Percentiles rank a stretch among this genome's conserved stretches.
Conservation (phyloP, 2,797 vertebrate species). For the Taenioides sp. region DNA sequence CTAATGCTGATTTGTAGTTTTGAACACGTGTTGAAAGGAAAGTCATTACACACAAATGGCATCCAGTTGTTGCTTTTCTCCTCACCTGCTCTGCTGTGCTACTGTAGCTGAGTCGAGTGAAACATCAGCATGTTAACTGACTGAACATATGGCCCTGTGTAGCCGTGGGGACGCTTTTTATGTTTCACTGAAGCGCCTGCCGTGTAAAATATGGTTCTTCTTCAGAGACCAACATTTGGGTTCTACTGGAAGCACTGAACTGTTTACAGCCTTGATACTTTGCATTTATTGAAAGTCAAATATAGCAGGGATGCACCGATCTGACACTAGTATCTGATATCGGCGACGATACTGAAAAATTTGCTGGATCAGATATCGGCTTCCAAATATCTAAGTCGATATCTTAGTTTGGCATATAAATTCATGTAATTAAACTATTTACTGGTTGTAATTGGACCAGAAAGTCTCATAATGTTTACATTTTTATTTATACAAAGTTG, state of each 20-base stretch:
- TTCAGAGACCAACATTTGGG: conserved; percentile 26
- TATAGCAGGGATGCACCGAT: too few species aligned
- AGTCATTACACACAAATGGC: conserved; percentile 2
- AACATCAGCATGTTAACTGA: conserved; percentile 22
- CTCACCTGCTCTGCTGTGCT: neutral
- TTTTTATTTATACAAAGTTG: too few species aligned
- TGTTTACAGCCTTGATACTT: conserved; percentile 2
- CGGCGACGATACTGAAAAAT: too few species aligned
- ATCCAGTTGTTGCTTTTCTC: neutral
- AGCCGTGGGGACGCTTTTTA: conserved; percentile 34
- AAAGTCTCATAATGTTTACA: too few species aligned
- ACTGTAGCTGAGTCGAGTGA: conserved; percentile 2
- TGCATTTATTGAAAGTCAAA: neutral
- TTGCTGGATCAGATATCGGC: too few species aligned
- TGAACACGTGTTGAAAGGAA: conserved; percentile 26
- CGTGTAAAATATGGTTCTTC: conserved; percentile 41
- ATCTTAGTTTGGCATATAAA: too few species aligned
- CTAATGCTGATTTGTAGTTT: conserved; percentile 13
- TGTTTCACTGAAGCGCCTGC: conserved; percentile 29
- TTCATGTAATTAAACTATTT: too few species aligned
- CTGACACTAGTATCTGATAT: too few species aligned
- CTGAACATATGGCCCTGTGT: conserved; percentile 46
- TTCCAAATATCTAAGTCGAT: too few species aligned
- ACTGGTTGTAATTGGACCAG: too few species aligned
- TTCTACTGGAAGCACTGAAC: conserved; percentile 40